These are phyloP conservation scores for Danio choprae DNA, from an alignment of 2,797 vertebrate species.

Conservation along the genomic window DNA sequence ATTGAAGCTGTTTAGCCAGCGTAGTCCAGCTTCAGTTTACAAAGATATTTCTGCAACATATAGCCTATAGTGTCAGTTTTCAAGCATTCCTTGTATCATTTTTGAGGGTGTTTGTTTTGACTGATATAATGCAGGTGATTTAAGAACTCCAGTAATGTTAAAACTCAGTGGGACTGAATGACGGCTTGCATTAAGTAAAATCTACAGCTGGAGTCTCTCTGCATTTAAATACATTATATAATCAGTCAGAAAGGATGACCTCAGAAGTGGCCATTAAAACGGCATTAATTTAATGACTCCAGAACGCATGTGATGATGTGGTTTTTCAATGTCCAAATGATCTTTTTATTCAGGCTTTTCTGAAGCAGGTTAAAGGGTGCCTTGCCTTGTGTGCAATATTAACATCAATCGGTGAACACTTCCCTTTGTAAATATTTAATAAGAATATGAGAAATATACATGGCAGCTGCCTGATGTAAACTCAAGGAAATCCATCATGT, in stretches of 20 bases:
- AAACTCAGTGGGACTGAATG: background rate
- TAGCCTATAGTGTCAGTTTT: background rate
- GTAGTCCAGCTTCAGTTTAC: background rate
- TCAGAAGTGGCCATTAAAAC: background rate
- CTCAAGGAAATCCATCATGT: background rate
- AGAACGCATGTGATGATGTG: background rate
- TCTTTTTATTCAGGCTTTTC: background rate
- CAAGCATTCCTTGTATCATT: background rate
- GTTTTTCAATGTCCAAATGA: background rate
- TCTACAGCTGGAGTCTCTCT: background rate
- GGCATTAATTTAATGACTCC: background rate
- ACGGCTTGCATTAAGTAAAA: background rate
- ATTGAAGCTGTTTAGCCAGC: background rate
- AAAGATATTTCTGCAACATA: background rate
- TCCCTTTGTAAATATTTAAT: slow-evolving; percentile 3
- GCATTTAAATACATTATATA: background rate
- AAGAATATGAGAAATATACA: background rate
- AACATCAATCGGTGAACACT: background rate
- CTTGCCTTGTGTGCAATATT: slow-evolving; percentile 24
- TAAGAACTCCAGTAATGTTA: background rate
- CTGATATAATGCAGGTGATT: background rate
- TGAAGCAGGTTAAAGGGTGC: background rate
- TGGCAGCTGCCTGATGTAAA: slow-evolving; percentile 24
- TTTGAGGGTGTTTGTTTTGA: background rate
- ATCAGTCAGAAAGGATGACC: background rate